Conservation (phyloP, 1,140 invertebrate genomes). For the Hyposmocoma kahamanoa region DNA sequence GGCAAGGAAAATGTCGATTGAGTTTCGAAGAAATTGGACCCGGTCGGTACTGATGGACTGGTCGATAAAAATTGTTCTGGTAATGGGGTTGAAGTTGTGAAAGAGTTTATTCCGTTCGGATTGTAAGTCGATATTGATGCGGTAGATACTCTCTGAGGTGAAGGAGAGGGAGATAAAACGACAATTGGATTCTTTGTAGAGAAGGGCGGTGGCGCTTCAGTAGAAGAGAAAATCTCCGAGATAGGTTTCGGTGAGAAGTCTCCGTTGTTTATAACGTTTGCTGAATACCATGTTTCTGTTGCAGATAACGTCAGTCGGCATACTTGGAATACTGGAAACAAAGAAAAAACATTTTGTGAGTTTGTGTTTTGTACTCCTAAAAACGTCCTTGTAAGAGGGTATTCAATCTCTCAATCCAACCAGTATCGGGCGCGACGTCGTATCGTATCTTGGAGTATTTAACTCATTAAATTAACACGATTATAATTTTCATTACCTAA, state of each 20-base stretch:
- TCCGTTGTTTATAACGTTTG: constrained; percentile 53
- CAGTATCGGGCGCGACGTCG: too few species aligned
- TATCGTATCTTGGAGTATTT: too few species aligned
- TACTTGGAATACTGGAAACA: constrained; percentile 63
- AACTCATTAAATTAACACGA: too few species aligned
- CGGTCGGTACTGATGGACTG: not conserved
- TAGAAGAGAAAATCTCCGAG: constrained; percentile 56
- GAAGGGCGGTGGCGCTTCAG: constrained; percentile 27
- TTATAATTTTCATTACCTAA: too few species aligned
- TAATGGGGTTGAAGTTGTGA: not conserved
- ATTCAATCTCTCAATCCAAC: too few species aligned
- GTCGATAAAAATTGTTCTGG: not conserved
- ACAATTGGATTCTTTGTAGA: constrained; percentile 39
- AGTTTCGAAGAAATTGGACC: not conserved
- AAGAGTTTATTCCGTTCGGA: not conserved
- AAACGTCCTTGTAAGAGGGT: too few species aligned
- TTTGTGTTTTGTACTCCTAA: too few species aligned
- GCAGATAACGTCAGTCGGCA: constrained; percentile 52
- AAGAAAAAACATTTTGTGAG: constrained; percentile 10
- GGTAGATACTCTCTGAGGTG: not conserved
- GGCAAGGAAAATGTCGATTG: not conserved
- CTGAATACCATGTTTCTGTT: constrained; percentile 51
- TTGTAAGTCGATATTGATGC: not conserved
- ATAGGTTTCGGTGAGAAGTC: constrained; percentile 53
- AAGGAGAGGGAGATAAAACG: constrained; percentile 19